Percentiles rank a stretch among this genome's conserved stretches.
Evolutionary conservation across 1,140 invertebrate genomes (phyloP).

Genomic region (Aphis craccivora): DNA sequence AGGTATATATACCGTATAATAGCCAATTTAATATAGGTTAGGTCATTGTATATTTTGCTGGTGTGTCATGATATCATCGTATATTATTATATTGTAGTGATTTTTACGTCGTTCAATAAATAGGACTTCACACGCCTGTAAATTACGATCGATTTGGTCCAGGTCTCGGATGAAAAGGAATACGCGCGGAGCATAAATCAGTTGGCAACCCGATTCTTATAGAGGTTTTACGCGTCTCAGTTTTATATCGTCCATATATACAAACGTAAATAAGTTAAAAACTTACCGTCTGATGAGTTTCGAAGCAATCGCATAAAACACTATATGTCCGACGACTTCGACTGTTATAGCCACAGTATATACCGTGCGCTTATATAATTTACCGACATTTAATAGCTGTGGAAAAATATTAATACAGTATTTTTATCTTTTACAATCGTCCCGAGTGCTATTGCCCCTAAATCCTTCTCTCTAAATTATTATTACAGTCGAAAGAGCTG

Average conservation of each 20-base stretch:
- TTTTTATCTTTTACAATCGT: slow-evolving; percentile 30
- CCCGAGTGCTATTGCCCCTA: not conserved
- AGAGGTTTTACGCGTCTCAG: not conserved
- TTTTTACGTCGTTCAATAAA: not conserved
- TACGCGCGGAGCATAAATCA: not conserved
- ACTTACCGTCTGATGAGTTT: not conserved
- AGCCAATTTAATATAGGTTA: too few species aligned
- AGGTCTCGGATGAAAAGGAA: not conserved
- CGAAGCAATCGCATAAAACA: not conserved
- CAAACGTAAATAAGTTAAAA: slow-evolving; percentile 17
- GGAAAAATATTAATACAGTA: slow-evolving; percentile 13
- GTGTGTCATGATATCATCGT: not conserved
- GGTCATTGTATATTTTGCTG: not conserved
- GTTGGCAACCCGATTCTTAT: not conserved
- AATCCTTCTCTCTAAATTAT: slow-evolving; percentile 4
- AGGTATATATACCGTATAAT: not conserved
- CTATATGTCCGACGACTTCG: not conserved
- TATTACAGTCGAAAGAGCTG: not conserved
- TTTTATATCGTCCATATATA: slow-evolving; percentile 7
- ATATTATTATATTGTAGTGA: not conserved
- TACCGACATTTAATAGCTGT: slow-evolving; percentile 10
- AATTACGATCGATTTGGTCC: not conserved
- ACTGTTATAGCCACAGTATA: not conserved
- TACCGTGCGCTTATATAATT: not conserved
- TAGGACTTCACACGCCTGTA: not conserved